Conservation (phyloP, 37 sponge, comb jelly and placozoan species). For the Diacarnus erythraeanus region DNA sequence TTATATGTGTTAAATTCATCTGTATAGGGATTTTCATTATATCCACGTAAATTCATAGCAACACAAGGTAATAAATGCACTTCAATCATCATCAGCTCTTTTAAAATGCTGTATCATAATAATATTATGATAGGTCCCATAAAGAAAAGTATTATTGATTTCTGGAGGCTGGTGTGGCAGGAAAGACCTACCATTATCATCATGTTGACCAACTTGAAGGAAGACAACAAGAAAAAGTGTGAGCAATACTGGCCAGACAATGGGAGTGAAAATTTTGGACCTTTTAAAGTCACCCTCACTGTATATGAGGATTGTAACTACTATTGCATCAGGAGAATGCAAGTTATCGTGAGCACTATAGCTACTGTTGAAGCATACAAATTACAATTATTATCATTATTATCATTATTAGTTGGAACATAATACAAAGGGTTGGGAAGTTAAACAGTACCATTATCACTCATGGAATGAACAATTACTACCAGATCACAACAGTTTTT, state of each 20-base stretch:
- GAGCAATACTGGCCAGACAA: conserved; percentile 32
- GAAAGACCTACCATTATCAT: conserved; percentile 42
- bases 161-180: conserved; percentile 76
- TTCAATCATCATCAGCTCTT: background rate
- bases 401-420: background rate
- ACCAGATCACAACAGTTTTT: conserved; percentile 51
- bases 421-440: conserved; percentile 9
- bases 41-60: conserved; percentile 32
- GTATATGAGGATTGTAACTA: background rate
- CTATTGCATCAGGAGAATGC: conserved; percentile 19
- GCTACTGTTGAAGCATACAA: background rate
- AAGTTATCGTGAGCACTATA: background rate
- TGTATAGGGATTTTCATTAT: conserved; percentile 29
- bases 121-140: conserved; percentile 37
- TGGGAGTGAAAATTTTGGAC: conserved; percentile 1
- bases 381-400: background rate
- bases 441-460: conserved; percentile 73
- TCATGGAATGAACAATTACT: conserved; percentile 86
- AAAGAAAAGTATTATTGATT: conserved; percentile 36
- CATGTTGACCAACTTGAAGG: conserved; percentile 65
- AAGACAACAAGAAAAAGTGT: conserved; percentile 40
- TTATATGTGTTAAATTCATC: background rate
- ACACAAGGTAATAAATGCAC: conserved; percentile 27
- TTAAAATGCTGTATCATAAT: background rate
- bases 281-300: conserved; percentile 6